A percentile compares a stretch with the other conserved stretches of the same genome.
phyloP scores from a whole-genome alignment of 1,140 invertebrate species.

The Euwallacea fornicatus region DNA sequence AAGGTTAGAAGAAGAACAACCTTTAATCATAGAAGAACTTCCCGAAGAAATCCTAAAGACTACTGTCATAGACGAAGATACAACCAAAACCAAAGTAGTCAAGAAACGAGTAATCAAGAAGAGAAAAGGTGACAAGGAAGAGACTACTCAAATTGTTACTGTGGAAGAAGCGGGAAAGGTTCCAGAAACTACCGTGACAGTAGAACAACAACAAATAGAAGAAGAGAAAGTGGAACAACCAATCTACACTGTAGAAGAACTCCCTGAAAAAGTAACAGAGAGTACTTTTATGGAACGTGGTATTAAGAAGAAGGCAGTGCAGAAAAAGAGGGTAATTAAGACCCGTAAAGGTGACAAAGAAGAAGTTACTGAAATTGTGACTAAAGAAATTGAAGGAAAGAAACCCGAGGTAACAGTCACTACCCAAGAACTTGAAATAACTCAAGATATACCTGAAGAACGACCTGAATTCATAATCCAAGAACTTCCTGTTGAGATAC shows the following conservation, averaged over 20 bases:
- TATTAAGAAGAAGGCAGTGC: conserved; percentile 43
- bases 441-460: conserved; percentile 41
- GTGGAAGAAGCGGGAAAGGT: conserved; percentile 50
- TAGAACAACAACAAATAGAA: conserved; percentile 41
- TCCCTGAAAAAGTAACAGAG: conserved; percentile 47
- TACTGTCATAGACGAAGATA: conserved; percentile 47
- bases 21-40: conserved; percentile 45
- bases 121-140: conserved; percentile 51
- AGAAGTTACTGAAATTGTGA: conserved; percentile 50
- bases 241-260: conserved; percentile 49
- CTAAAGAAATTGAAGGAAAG: conserved; percentile 53
- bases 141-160: conserved; percentile 48
- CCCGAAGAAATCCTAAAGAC: conserved; percentile 43
- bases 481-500: conserved; percentile 41
- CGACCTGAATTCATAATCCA: conserved; percentile 5
- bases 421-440: conserved; percentile 49
- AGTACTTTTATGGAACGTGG: conserved; percentile 46
- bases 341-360: conserved; percentile 47
- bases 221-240: conserved; percentile 12
- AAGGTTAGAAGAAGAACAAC: conserved; percentile 33
- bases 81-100: conserved; percentile 44
- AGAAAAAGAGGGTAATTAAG: conserved; percentile 50
- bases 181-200: conserved; percentile 45
- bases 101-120: conserved; percentile 53
- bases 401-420: conserved; percentile 47